Percentiles rank a stretch among this genome's conserved stretches.
Conservation (phyloP, 2,888 invertebrate species). For the Gymnosoma rotundatum region DNA sequence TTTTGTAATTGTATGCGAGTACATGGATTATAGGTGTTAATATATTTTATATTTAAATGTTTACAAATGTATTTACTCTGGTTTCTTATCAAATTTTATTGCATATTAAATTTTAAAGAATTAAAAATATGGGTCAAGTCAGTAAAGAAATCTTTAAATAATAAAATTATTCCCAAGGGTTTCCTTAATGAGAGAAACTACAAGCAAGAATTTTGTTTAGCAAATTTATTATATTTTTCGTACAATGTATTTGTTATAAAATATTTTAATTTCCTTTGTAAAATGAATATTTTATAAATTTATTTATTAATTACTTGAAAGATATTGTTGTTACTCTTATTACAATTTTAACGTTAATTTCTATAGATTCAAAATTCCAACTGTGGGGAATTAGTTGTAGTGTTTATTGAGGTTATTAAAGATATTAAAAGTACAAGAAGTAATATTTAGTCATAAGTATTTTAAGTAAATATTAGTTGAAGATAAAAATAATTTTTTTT, state of each 20-base stretch:
- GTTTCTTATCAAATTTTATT: conserved; percentile 38
- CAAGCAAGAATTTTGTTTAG: not conserved
- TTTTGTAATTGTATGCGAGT: conserved; percentile 8
- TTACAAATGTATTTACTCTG: conserved; percentile 17
- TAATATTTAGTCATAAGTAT: conserved; percentile 27
- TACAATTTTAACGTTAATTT: conserved; percentile 9
- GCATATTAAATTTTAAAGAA: conserved; percentile 22
- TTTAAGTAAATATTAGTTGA: not conserved
- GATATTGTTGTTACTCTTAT: too few relatives aligned
- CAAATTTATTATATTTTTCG: not conserved
- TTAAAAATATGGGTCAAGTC: conserved; percentile 47
- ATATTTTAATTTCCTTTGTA: not conserved
- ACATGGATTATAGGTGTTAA: not conserved
- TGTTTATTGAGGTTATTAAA: not conserved
- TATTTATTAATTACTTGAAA: too few relatives aligned
- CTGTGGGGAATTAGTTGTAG: not conserved
- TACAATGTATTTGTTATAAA: not conserved
- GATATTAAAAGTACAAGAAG: not conserved
- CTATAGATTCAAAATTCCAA: too few relatives aligned
- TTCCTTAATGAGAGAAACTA: conserved; percentile 4
- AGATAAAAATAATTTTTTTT: not conserved
- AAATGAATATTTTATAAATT: not conserved
- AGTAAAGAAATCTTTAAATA: not conserved
- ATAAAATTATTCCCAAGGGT: conserved; percentile 15
- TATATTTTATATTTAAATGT: conserved; percentile 31